phyloP scores from a whole-genome alignment of 2,888 invertebrate species.

The Yponomeuta cagnagella region DNA sequence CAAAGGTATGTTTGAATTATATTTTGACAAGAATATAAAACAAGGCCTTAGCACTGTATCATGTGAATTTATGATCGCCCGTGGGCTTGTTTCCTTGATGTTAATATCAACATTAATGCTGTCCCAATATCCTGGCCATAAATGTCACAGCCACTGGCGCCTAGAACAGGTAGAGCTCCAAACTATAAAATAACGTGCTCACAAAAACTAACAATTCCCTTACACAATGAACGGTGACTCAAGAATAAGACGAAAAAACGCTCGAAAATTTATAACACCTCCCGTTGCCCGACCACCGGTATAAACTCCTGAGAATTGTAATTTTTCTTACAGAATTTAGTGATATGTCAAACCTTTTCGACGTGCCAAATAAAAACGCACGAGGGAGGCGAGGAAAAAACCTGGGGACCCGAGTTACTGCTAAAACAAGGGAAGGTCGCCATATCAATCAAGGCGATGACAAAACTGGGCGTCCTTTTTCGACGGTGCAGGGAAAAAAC shows the following conservation, averaged over 20 bases:
- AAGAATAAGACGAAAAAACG: slow-evolving; percentile 43
- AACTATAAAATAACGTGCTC: slow-evolving; percentile 47
- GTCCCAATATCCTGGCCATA: slow-evolving; percentile 71
- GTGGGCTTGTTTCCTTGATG: slow-evolving; percentile 56
- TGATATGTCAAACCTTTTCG: slow-evolving; percentile 72
- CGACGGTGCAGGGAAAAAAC: slow-evolving; percentile 61
- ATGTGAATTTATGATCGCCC: slow-evolving; percentile 59
- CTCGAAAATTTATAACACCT: slow-evolving; percentile 63
- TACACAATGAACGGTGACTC: slow-evolving; percentile 59
- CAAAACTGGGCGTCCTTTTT: slow-evolving; percentile 63
- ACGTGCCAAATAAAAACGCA: slow-evolving; percentile 72
- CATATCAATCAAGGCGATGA: slow-evolving; percentile 74
- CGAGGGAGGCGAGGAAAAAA: slow-evolving; percentile 47
- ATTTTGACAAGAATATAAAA: slow-evolving; percentile 58
- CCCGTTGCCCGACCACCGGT: slow-evolving; percentile 57
- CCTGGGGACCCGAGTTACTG: slow-evolving; percentile 61
- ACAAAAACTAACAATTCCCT: slow-evolving; percentile 57
- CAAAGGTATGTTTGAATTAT: slow-evolving; percentile 40
- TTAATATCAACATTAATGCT: slow-evolving; percentile 72
- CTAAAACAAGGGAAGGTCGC: slow-evolving; percentile 74
- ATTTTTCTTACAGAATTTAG: slow-evolving; percentile 73
- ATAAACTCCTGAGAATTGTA: slow-evolving; percentile 65
- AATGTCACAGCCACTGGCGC: slow-evolving; percentile 73
- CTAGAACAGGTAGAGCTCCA: slow-evolving; percentile 64
- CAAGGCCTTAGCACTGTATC: slow-evolving; percentile 44